Evolutionary conservation across 2,888 invertebrate genomes (phyloP).

Genomic region (Matsumyia berberina): DNA sequence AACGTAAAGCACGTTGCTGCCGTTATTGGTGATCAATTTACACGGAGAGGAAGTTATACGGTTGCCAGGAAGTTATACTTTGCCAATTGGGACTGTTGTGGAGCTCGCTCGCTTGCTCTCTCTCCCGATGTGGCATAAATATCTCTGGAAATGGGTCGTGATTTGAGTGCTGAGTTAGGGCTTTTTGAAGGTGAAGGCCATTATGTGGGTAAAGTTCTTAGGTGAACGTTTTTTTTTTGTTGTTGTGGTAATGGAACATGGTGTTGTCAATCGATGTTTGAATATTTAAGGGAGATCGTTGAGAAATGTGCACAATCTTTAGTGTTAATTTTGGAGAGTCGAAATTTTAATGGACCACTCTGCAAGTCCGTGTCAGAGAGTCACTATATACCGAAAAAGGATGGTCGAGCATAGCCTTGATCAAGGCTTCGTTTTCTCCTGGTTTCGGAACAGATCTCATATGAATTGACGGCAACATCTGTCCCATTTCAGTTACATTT

Average conservation of each 20-base stretch:
- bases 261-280: constrained; percentile 1
- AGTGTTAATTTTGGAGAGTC: no score
- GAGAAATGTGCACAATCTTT: no score
- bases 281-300: neutral
- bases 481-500: no score
- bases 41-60: constrained; percentile 43
- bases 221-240: no score
- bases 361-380: no score
- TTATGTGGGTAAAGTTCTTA: neutral
- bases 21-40: constrained; percentile 75
- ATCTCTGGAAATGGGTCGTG: constrained; percentile 58
- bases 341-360: no score
- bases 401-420: no score
- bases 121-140: constrained; percentile 51
- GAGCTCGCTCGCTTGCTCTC: constrained; percentile 32
- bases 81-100: constrained; percentile 52
- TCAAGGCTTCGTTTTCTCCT: no score
- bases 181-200: constrained; percentile 42
- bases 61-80: constrained; percentile 48
- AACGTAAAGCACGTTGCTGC: constrained; percentile 72
- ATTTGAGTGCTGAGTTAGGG: constrained; percentile 60
- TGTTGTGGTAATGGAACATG: neutral
- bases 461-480: no score
- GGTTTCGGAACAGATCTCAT: no score
- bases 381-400: no score